A percentile compares a stretch with the other conserved stretches of the same genome.
These are phyloP conservation scores for Tenthredo amoena DNA, from an alignment of 2,888 invertebrate genomes.

Conservation along the genomic window DNA sequence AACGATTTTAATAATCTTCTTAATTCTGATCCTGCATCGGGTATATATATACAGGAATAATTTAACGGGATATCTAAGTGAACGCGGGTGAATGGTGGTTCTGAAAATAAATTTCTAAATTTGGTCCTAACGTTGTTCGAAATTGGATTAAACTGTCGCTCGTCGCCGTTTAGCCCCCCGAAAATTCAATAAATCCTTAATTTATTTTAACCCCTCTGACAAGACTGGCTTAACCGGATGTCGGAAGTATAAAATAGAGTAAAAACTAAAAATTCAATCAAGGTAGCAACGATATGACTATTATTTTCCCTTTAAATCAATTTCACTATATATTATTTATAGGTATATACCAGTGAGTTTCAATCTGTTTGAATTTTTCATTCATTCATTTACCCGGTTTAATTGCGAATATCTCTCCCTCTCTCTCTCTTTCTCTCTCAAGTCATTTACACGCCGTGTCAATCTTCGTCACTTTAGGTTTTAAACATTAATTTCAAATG, in stretches of 20 bases:
- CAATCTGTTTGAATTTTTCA: background rate
- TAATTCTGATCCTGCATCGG: background rate
- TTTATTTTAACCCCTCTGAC: conserved; percentile 41
- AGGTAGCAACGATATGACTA: background rate
- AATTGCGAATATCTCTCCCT: background rate
- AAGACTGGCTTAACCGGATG: background rate
- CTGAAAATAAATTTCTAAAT: conserved; percentile 24
- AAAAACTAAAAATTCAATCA: background rate
- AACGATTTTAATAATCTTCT: conserved; percentile 8
- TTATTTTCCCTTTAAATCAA: background rate
- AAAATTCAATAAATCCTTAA: conserved; percentile 44
- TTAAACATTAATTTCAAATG: conserved; percentile 19
- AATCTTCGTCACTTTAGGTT: background rate
- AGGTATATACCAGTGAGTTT: too few relatives aligned
- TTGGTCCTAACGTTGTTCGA: conserved; percentile 28
- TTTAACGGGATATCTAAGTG: background rate
- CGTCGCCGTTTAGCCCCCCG: background rate
- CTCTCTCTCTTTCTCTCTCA: background rate
- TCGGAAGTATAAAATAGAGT: background rate
- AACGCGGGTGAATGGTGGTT: background rate
- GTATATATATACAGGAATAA: background rate
- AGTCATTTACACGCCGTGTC: conserved; percentile 19
- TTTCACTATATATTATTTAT: background rate
- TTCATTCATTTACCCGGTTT: background rate
- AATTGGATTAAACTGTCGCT: conserved; percentile 45